Evolutionary conservation across 2,113 vertebrate genomes (phyloP), one percentile per base, ranked within the genome.

Genomic region (Labeo rohita): DNA sequence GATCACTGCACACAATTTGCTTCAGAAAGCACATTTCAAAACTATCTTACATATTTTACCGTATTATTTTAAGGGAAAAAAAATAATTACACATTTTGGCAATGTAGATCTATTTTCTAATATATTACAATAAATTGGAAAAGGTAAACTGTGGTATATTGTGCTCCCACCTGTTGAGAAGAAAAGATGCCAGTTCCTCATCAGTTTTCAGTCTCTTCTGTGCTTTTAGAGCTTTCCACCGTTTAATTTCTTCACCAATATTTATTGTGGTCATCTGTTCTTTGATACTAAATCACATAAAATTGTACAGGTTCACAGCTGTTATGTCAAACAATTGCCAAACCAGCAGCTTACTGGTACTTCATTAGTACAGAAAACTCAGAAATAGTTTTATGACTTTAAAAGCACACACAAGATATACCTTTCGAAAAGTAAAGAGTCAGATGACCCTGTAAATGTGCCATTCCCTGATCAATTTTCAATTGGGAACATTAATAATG

Each of bases 111-210:
- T 18, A 59, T 59, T 59, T 21, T 59, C 16, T 59, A 18, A 56
- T 56, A 18, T 56, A 56, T 8, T 56, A 0, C 3, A 21, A 59
- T 59, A 21, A 21, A 59, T 59, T 56, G 0, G 16, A 59, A 59
- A 73, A 73, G 0, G 4, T 21, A 10, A 21, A 56, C 4, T 45
- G 39, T 73, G 10, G 10, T 28, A 0, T 23, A 12, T 43, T n/a
- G 72, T 47, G 8, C 43, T n/a, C 76, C 9, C 10, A 79, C 77
- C 54, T 59, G 54, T 79, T 61, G 5, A 79, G 36, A 61, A 79
- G 77, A 79, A 43, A 61, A 8, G 34, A 0, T 61, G 77, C 77
- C 54, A 79, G 36, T 61, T 79, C 54, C 21, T 15, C 21, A 45
- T 79, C 54, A 61, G 34, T 59, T 34, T 79, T 43, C 54, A 79